Percentiles rank a stretch among this genome's conserved stretches.
Evolutionary conservation across 2,888 invertebrate species (phyloP).

Genomic region (Diaphora mendica): DNA sequence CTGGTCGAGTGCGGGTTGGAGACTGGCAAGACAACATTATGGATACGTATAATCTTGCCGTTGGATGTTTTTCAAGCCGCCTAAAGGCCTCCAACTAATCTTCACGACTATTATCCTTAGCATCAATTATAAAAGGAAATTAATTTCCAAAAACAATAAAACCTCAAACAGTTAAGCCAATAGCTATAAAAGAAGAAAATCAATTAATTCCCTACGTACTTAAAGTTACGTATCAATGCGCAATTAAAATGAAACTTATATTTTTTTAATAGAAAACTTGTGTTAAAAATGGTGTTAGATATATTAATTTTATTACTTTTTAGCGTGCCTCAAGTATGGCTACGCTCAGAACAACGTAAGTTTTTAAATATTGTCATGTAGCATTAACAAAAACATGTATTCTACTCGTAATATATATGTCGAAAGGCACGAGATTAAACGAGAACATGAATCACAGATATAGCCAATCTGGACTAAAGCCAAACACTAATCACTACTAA

Average conservation of each 20-base stretch:
- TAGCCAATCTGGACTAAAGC: too few relatives aligned
- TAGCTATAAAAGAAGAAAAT: constrained; percentile 9
- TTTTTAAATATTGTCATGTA: constrained; percentile 20
- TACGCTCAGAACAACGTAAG: constrained; percentile 57
- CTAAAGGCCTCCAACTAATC: too few relatives aligned
- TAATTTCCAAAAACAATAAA: not conserved
- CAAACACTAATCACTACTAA: too few relatives aligned
- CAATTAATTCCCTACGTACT: constrained; percentile 5
- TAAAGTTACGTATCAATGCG: not conserved
- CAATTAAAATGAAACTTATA: constrained; percentile 4
- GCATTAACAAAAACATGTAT: too few relatives aligned
- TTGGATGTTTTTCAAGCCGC: too few relatives aligned
- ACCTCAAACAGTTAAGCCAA: constrained; percentile 24
- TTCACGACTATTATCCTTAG: not conserved
- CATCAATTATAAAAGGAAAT: not conserved
- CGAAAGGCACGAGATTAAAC: too few relatives aligned
- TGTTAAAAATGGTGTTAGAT: constrained; percentile 17
- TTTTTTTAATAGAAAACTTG: not conserved
- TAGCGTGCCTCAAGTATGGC: constrained; percentile 38
- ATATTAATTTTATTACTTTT: constrained; percentile 30
- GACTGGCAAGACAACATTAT: too few relatives aligned
- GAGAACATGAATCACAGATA: too few relatives aligned
- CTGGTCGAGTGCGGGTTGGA: too few relatives aligned
- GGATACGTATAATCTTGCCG: too few relatives aligned
- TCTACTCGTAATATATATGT: too few relatives aligned